Conservation (phyloP, 1,140 invertebrate species). For the Eriosoma lanigerum region DNA sequence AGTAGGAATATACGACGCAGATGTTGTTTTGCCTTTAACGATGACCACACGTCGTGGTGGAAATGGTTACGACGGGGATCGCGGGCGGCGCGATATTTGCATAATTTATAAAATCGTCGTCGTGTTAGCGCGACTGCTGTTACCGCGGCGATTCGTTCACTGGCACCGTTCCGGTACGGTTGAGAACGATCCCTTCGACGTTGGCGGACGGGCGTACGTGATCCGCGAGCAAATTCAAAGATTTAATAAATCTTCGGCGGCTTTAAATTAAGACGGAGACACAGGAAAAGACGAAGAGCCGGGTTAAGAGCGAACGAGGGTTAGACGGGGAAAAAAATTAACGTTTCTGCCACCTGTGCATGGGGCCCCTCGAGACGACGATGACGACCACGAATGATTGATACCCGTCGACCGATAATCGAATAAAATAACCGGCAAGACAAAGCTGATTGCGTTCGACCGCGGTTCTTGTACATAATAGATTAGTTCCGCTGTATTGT, state of each 20-base stretch:
- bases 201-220: neutral
- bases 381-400: neutral
- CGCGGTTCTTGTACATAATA: neutral
- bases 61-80: neutral
- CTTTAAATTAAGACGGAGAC: neutral
- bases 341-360: neutral
- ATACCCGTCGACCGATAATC: constrained; percentile 16
- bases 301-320: neutral
- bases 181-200: neutral
- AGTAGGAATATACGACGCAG: neutral
- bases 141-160: constrained; percentile 12
- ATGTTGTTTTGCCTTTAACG: constrained; percentile 6
- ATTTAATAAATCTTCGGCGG: constrained; percentile 24
- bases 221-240: neutral
- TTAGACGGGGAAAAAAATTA: neutral
- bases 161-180: neutral
- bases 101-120: constrained; percentile 19
- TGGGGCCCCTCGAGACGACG: too few relatives aligned
- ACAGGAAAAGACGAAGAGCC: neutral
- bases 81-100: neutral
- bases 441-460: constrained; percentile 4
- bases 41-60: neutral
- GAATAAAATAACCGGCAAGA: neutral
- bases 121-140: constrained; percentile 14
- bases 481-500: too few relatives aligned